These are phyloP conservation scores for Ciona savignyi DNA, from an alignment of 23 tunicate species.

Conservation along the genomic window DNA sequence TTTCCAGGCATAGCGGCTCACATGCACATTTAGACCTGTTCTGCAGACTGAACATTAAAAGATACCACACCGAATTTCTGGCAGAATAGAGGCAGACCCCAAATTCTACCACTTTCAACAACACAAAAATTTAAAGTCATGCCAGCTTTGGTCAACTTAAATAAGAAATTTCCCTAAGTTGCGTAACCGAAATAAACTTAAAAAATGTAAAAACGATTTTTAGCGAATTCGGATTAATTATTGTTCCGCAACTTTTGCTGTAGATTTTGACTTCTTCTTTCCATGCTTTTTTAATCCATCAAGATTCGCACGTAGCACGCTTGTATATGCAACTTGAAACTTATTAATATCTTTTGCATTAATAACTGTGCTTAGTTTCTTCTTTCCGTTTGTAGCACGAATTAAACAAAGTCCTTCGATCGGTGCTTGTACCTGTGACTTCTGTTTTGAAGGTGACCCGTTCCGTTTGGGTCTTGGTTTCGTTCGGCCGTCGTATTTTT, in stretches of 20 bases:
- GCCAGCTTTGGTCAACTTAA: no score
- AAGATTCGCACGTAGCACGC: constrained; percentile 63
- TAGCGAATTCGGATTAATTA: no score
- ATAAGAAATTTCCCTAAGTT: no score
- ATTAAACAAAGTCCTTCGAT: constrained; percentile 65
- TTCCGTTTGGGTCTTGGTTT: constrained; percentile 60
- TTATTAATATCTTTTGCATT: constrained; percentile 65
- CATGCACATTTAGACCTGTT: no score
- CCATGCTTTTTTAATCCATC: constrained; percentile 90
- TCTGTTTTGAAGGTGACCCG: not conserved
- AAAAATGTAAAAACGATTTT: no score
- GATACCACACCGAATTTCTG: no score
- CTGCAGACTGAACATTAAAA: no score
- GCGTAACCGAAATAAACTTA: not conserved
- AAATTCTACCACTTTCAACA: no score
- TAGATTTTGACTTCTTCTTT: constrained; percentile 45
- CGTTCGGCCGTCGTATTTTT: constrained; percentile 85
- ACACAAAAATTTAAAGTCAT: no score
- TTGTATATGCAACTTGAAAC: constrained; percentile 80
- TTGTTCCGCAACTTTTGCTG: constrained; percentile 36
- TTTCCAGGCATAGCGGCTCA: no score
- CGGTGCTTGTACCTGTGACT: constrained; percentile 28
- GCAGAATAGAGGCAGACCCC: no score
- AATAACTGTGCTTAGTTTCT: constrained; percentile 78
- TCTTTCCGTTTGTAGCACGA: constrained; percentile 78